Evolutionary conservation across 1,140 invertebrate genomes (phyloP), one percentile per base, ranked within the genome.

Genomic region (Zaprionus davidi): DNA sequence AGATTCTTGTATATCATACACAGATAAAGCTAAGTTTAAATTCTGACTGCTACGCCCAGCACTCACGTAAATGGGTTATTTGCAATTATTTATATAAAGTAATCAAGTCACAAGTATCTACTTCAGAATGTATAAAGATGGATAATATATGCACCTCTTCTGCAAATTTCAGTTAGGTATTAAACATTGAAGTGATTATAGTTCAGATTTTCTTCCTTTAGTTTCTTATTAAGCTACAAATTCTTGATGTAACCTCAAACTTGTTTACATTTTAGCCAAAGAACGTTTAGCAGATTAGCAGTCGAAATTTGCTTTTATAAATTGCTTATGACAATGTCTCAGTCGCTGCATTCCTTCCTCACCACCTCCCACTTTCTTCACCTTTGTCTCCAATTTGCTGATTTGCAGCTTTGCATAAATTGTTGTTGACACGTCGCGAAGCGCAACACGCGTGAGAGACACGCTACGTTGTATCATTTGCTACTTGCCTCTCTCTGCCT

Each of bases 401-500:
- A 68, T 68, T 76, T 59, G 69, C 58, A 63, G 67, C 57, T 75
- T 57, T 51, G 69, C 64, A 69, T 78, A 81, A 87, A 84, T 88
- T 88, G 78, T 88, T 88, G 72, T 51, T 66, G 82, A 87, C 82
- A 87, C 79, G 76, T 79, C 51, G 63, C 82, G 63, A 67, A 67
- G 49, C 71, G 17, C 64, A 63, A 12, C 31, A 57, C 20, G 22
- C 26, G 53, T 57, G 62, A 15, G 55, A 38, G 62, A 64, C 13
- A 15, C 59, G 64, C 34, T 36, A 26, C 31, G 36, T 36, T n/a
- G 46, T 31, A 26, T 26, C 63, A 73, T 60, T 56, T 24, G 71
- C 12, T 34, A n/a, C 58, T 28, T 13, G 6, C 64, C 24, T 31
- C 5, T 13, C 3, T 28, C 31, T 13, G 11, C 5, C 5, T 56